phyloP scores from a whole-genome alignment of 1,140 invertebrate genomes.

The Sitophilus oryzae region DNA sequence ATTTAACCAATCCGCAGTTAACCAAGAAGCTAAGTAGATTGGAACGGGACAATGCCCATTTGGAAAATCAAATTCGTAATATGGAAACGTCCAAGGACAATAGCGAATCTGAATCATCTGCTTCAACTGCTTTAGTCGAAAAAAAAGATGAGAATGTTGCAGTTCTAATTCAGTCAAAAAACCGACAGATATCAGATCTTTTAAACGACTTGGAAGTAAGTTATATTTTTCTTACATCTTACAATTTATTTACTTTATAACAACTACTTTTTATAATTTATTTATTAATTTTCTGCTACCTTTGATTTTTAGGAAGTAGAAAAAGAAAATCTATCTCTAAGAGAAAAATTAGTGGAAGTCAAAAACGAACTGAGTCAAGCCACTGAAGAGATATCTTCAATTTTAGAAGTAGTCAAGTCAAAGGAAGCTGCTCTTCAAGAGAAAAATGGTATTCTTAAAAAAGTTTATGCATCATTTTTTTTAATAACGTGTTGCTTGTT shows the following conservation, averaged over 20 bases:
- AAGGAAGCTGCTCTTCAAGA: conserved; percentile 38
- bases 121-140: conserved; percentile 25
- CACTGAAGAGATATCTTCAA: conserved; percentile 54
- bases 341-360: conserved; percentile 52
- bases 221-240: too few relatives aligned
- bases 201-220: conserved; percentile 59
- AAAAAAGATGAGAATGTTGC: conserved; percentile 47
- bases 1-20: conserved; percentile 31
- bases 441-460: conserved; percentile 4
- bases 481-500: conserved; percentile 16
- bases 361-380: conserved; percentile 60
- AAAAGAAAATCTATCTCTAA: conserved; percentile 57
- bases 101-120: conserved; percentile 47
- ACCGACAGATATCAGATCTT: conserved; percentile 61
- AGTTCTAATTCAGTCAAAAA: conserved; percentile 54
- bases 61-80: conserved; percentile 43
- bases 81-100: conserved; percentile 31
- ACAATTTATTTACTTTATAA: too few relatives aligned
- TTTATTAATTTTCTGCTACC: not conserved
- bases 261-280: not conserved
- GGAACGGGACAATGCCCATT: conserved; percentile 47
- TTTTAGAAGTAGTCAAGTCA: conserved; percentile 52
- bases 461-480: too few relatives aligned
- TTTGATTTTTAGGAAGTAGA: conserved; percentile 50
- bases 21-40: conserved; percentile 48